These are phyloP conservation scores for Shinisaurus crocodilurus DNA, from an alignment of 2,113 vertebrate genomes.

Conservation along the genomic window DNA sequence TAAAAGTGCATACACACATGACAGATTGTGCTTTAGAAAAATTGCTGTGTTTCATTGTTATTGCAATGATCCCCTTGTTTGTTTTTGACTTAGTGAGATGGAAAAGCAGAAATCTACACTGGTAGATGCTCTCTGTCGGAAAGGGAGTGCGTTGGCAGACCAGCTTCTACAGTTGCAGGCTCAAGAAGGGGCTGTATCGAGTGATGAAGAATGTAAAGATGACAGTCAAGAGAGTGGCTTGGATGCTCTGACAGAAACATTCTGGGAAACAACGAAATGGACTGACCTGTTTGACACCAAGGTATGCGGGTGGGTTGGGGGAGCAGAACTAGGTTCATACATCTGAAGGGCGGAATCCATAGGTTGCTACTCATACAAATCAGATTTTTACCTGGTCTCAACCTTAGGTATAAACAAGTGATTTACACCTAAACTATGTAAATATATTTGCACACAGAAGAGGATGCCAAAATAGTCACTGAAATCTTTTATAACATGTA, in stretches of 20 bases:
- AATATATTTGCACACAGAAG: not conserved
- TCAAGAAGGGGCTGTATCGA: conserved; percentile 83
- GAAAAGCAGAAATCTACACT: conserved; percentile 95
- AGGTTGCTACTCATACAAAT: not conserved
- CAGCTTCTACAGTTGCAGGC: conserved; percentile 84
- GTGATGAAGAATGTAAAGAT: conserved; percentile 82
- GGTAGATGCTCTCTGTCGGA: conserved; percentile 93
- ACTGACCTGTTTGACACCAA: conserved; percentile 93
- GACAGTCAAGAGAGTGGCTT: conserved; percentile 80
- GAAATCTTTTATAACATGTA: not conserved
- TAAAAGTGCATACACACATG: not conserved
- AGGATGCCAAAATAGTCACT: not conserved
- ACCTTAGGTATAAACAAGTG: too few species aligned
- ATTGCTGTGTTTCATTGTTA: not conserved
- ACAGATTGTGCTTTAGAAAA: not conserved
- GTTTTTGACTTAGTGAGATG: conserved; percentile 87
- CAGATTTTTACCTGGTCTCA: not conserved
- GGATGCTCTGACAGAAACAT: conserved; percentile 85
- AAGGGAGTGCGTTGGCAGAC: conserved; percentile 92
- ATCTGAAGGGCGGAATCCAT: not conserved
- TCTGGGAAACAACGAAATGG: conserved; percentile 98
- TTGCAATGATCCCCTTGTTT: not conserved
- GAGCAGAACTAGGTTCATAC: not conserved
- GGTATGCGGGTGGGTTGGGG: conserved; percentile 73
- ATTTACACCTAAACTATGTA: not conserved